Conservation (phyloP, 1,140 invertebrate genomes). For the Lepidurus packardi region DNA sequence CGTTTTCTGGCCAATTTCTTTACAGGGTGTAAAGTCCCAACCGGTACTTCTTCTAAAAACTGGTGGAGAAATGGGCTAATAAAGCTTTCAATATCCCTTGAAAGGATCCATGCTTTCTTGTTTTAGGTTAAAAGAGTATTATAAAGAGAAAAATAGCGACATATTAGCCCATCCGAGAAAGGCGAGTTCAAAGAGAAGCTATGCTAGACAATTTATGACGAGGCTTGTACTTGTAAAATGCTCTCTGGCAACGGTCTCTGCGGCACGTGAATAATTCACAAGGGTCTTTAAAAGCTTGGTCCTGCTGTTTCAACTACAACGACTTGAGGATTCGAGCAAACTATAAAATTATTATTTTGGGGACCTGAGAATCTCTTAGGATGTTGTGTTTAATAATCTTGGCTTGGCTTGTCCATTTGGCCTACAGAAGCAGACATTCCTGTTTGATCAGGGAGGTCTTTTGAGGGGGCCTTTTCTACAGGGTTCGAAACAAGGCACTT, state of each 20-base stretch:
- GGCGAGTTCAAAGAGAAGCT: neutral
- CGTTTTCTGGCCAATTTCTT: neutral
- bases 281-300: neutral
- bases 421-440: too few species aligned
- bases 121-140: neutral
- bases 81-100: neutral
- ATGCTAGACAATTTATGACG: neutral
- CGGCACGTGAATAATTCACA: slow-evolving; percentile 4
- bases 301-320: too few species aligned
- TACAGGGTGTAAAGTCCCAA: neutral
- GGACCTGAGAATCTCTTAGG: too few species aligned
- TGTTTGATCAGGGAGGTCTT: too few species aligned
- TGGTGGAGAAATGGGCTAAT: neutral
- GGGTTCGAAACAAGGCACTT: too few species aligned
- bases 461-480: too few species aligned
- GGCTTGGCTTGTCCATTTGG: too few species aligned
- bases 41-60: neutral
- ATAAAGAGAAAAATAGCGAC: neutral
- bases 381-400: too few species aligned
- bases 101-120: neutral
- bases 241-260: neutral
- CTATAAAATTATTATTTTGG: too few species aligned
- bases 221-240: neutral
- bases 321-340: too few species aligned
- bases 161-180: neutral